Conservation (phyloP, 2,113 vertebrate species). For the Axis porcinus region DNA sequence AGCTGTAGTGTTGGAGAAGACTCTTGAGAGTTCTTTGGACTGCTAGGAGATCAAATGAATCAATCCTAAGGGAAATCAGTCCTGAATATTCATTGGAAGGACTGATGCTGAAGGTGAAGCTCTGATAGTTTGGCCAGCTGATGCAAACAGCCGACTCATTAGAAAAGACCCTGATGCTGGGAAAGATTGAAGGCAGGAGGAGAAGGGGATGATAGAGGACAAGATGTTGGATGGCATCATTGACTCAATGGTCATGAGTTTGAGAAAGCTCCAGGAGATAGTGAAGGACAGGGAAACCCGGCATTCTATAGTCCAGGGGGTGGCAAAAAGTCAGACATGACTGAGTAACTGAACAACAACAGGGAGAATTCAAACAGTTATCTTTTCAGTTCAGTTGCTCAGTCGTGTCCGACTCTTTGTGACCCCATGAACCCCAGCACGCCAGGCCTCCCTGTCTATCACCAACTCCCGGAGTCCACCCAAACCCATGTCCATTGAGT, state of each 20-base stretch:
- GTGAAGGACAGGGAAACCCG: not conserved
- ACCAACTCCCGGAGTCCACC: not conserved
- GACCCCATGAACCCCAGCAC: accelerated
- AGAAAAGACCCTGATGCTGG: not conserved
- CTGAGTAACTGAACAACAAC: not conserved
- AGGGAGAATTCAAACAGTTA: not conserved
- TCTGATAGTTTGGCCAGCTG: not conserved
- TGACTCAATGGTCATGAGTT: not conserved
- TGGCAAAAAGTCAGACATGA: not conserved
- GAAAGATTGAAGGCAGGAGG: not conserved
- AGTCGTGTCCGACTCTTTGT: not conserved
- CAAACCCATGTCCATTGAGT: not conserved
- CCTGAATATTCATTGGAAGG: not conserved
- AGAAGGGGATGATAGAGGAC: not conserved
- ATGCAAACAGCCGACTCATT: not conserved
- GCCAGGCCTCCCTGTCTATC: not conserved
- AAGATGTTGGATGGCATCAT: not conserved
- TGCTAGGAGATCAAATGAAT: not conserved
- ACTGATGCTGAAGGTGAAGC: not conserved
- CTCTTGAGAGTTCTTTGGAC: not conserved
- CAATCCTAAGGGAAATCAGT: not conserved
- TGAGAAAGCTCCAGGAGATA: not conserved
- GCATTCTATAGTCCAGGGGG: not conserved
- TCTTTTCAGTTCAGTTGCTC: not conserved
- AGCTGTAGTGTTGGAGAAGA: not conserved